Base-by-base conservation (phyloP, 2,888 invertebrate species). In the Periphyllus acericola region DNA sequence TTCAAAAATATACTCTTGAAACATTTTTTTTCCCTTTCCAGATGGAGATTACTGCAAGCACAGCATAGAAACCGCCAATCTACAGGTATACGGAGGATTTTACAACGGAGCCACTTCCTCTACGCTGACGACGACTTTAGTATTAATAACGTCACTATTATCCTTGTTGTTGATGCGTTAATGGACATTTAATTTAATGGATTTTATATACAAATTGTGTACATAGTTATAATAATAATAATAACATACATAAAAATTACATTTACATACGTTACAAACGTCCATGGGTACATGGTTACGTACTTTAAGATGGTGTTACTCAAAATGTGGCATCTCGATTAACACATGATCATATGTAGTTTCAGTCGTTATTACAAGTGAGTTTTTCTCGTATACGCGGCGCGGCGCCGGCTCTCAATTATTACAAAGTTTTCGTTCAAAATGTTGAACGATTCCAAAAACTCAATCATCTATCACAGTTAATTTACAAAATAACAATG, bases 1-100 rank as follows among this genome's bases (percentile, higher is more conserved):
- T n/a, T n/a, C 8, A 3, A 68, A 68, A 68, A 0, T 29, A 11
- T 14, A 29, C 3, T 66, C 29, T n/a, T 5, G 3, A 71, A 66
- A 66, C 89, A 46, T 66, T 29, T 36, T 80, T 88, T 82, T 60
- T 83, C 84, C 89, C n/a, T 74, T 90, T 87, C 21, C 91, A 93
- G 93, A 97, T 91, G 96, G 96, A 0, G 96, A 96, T 91, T 96
- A 96, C 91, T 97, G 96, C 92, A 96, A 96, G 90, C 95, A 96
- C 90, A 96, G 96, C 91, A 96, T 96, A 90, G 96, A 96, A 91
- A 97, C 96, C 0, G 96, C 96, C 0, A 96, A 96, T 88, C 93
- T 97, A 0, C 96, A 96, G 91, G 96, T 97, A 0, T 96, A 94
- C 91, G 96, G 96, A 3, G 96, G 96, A 2, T 96, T 94, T 91